A percentile compares a stretch with the other conserved stretches of the same genome.
These are phyloP conservation scores for Neosilurus hyrtlii DNA, from an alignment of 2,797 vertebrate species.

Conservation along the genomic window DNA sequence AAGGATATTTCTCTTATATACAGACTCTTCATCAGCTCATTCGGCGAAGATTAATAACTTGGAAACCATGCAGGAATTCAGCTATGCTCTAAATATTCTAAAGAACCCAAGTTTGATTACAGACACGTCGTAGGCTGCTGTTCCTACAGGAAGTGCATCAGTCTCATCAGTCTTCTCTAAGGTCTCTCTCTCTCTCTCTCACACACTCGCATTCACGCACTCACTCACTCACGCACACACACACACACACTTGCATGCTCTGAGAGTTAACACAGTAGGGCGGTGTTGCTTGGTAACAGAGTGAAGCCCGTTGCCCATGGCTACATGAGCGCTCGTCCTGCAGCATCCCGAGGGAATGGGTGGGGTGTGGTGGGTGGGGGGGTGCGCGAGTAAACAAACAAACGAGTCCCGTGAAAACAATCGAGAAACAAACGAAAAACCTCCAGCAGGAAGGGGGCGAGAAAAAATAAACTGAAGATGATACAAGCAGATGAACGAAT, in stretches of 20 bases:
- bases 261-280: conserved; percentile 60
- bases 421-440: not conserved
- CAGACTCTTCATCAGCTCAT: conserved; percentile 53
- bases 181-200: conserved; percentile 32
- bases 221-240: not conserved
- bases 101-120: conserved; percentile 46
- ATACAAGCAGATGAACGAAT: conserved; percentile 16
- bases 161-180: conserved; percentile 30
- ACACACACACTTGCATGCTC: conserved; percentile 43
- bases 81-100: conserved; percentile 56
- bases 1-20: conserved; percentile 59
- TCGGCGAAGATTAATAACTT: conserved; percentile 50
- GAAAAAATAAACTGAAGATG: conserved; percentile 9
- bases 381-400: conserved; percentile 14
- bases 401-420: conserved; percentile 7
- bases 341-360: conserved; percentile 60
- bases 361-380: too few relatives aligned
- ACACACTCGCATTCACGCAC: not conserved
- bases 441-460: not conserved
- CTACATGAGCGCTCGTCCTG: conserved; percentile 68
- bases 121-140: conserved; percentile 38
- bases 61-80: conserved; percentile 59
- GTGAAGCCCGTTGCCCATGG: conserved; percentile 63
- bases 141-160: conserved; percentile 36
- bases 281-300: conserved; percentile 63